These are phyloP conservation scores for Hippocampus kuda DNA, from an alignment of 2,797 vertebrate species.

Conservation along the genomic window DNA sequence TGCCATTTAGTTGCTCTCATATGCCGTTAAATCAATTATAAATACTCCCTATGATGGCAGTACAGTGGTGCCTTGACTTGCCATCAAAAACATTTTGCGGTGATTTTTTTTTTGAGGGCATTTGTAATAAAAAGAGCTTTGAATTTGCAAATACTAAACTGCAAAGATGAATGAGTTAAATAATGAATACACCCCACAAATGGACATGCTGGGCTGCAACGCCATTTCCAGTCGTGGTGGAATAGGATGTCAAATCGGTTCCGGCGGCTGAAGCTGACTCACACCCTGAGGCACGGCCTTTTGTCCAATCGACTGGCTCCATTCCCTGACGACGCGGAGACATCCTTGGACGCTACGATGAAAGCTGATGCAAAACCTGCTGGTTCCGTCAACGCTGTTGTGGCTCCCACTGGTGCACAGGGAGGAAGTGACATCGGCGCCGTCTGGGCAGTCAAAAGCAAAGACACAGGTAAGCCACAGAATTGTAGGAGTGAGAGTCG, in stretches of 20 bases:
- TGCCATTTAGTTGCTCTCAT: neutral
- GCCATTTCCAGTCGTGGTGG: conserved; percentile 86
- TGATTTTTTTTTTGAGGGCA: no score
- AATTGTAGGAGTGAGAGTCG: neutral
- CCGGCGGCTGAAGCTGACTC: conserved; percentile 89
- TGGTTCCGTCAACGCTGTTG: conserved; percentile 36
- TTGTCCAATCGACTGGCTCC: conserved; percentile 79
- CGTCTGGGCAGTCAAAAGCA: conserved; percentile 65
- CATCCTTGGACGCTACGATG: conserved; percentile 79
- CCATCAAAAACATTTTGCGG: no score
- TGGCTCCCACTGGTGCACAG: conserved; percentile 29
- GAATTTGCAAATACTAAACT: no score
- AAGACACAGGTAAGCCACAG: conserved; percentile 68
- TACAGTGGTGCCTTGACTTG: no score
- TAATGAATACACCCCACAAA: neutral
- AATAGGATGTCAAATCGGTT: conserved; percentile 97
- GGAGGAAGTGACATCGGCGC: conserved; percentile 55
- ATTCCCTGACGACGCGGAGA: conserved; percentile 73
- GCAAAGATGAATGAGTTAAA: no score
- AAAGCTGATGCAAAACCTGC: conserved; percentile 61
- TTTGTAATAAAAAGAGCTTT: no score
- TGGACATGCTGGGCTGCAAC: neutral
- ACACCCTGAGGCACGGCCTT: conserved; percentile 85
- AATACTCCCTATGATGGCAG: no score
- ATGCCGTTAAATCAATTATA: neutral